A percentile compares a stretch with the other conserved stretches of the same genome.
These are phyloP conservation scores for Drosophila pachea DNA, from an alignment of 1,140 invertebrate genomes.

Conservation along the genomic window DNA sequence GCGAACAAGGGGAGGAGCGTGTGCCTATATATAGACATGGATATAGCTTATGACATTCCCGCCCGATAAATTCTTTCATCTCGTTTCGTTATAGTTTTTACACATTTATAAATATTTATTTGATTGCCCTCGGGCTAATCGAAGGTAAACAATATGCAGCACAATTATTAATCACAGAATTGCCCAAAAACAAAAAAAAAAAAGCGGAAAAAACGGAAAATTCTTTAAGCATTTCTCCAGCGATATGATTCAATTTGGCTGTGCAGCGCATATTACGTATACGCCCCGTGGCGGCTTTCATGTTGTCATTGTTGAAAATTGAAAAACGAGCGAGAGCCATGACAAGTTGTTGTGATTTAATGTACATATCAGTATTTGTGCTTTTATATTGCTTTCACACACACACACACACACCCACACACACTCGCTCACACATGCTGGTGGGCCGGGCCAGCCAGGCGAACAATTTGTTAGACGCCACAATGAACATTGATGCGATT, in stretches of 20 bases:
- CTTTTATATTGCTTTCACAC: conserved; percentile 53
- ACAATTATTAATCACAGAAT: background rate
- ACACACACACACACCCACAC: background rate
- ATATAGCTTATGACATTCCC: too few species aligned
- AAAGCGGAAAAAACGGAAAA: background rate
- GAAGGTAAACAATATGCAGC: too few species aligned
- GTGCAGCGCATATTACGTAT: conserved; percentile 34
- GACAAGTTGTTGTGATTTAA: conserved; percentile 61
- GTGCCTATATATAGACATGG: too few species aligned
- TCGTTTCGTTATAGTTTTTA: too few species aligned
- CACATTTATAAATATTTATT: too few species aligned
- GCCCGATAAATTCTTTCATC: too few species aligned
- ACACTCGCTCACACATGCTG: too few species aligned
- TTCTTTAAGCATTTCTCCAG: background rate
- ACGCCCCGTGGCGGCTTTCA: conserved; percentile 43
- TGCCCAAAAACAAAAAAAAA: background rate
- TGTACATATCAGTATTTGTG: conserved; percentile 51
- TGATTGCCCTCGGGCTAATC: too few species aligned
- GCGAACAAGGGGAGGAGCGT: too few species aligned
- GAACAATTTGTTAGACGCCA: conserved; percentile 70
- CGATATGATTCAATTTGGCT: conserved; percentile 12
- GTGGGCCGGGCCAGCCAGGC: conserved; percentile 49
- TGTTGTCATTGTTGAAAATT: conserved; percentile 59
- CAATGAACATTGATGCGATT: conserved; percentile 75
- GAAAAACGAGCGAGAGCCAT: conserved; percentile 35